Percentiles rank a stretch among this genome's conserved stretches.
phyloP scores from a whole-genome alignment of 2,113 vertebrate genomes.

The Scopus umbretta region DNA sequence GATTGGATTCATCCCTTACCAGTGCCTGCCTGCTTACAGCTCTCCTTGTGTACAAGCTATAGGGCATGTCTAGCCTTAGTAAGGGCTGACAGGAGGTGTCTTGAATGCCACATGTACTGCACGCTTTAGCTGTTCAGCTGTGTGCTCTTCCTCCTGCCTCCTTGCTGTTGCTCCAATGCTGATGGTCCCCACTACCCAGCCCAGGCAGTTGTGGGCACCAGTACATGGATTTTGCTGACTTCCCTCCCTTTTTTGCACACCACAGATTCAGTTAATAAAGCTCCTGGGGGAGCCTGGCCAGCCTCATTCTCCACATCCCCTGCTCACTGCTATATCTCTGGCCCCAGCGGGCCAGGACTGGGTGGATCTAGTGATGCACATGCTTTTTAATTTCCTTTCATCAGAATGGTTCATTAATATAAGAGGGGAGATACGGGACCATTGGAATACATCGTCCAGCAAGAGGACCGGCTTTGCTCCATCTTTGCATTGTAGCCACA shows the following conservation, averaged over 20 bases:
- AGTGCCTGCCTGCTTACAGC: neutral
- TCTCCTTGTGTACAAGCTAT: neutral
- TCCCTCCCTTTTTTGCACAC: neutral
- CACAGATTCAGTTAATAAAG: neutral
- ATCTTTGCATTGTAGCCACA: neutral
- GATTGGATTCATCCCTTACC: neutral
- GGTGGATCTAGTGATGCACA: accelerated
- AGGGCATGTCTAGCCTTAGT: neutral
- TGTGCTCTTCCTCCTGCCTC: neutral
- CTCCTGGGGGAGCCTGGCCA: neutral
- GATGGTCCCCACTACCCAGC: neutral
- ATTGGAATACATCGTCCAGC: neutral
- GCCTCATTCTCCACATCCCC: accelerated
- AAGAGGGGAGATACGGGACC: neutral
- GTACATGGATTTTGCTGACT: neutral
- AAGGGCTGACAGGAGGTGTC: neutral
- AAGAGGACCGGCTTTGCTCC: neutral
- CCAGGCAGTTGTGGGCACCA: neutral
- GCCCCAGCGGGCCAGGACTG: neutral
- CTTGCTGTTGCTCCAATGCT: neutral
- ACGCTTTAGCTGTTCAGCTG: neutral
- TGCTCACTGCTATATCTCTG: neutral
- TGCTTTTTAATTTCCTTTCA: neutral
- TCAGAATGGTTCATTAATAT: neutral
- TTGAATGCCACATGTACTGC: neutral